Evolutionary conservation across 2,888 invertebrate genomes (phyloP), one percentile per base, ranked within the genome.

Genomic region (Tachina lurida): DNA sequence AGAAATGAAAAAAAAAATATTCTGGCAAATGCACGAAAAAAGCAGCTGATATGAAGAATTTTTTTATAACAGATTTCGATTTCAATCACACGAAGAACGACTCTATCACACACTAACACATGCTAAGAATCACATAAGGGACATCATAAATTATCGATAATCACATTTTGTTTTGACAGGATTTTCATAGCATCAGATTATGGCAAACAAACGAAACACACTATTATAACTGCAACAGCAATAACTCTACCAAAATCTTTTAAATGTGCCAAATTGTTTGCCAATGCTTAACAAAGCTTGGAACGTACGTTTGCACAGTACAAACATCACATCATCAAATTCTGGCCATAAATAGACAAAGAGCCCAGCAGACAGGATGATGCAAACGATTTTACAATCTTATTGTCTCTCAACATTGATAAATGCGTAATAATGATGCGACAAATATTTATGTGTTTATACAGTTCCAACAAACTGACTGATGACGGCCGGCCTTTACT

Each of bases 121-220:
- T 77, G 45, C n/a, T 22, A 31, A 3, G 31, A 65, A 71, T 54
- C 71, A 71, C 65, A 83, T 52, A 65, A 83, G 73, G 73, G 91
- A 91, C 91, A 92, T 92, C 92, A 92, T 92, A 92, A 92, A 92
- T 92, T 92, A 92, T 91, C 91, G 90, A 91, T 92, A 92, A 92
- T 92, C 92, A 90, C 91, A 91, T 91, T 91, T 90, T 92, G 91
- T 92, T 92, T 91, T 92, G 92, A 92, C 92, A 92, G 91, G 89
- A 90, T 88, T 65, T 84, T 58, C 1, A 58, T 70, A 65, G 43
- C 65, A 79, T 19, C 58, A 39, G n/a, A 75, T 13, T 56, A 39
- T 12, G 39, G 9, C 17, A 70, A 70, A 54, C 39, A 52, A 22
- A 22, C 10, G 13, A 58, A 60, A 54, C 68, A 19, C 43, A 19